Conservation (phyloP, 2,113 vertebrate species). For the Heterotilapia buettikoferi region DNA sequence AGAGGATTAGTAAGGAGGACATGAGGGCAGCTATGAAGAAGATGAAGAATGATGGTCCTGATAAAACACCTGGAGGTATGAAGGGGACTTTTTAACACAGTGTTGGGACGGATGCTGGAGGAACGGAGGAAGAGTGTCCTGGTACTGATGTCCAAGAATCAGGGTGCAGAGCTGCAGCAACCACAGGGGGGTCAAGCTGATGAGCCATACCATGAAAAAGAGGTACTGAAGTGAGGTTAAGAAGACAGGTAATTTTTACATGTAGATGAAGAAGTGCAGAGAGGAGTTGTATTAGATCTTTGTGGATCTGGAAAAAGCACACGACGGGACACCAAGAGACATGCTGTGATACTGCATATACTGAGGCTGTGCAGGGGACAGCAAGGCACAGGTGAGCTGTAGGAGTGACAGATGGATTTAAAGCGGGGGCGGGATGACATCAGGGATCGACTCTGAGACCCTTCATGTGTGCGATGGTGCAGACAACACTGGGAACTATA, state of each 20-base stretch:
- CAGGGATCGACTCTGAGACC: accelerated
- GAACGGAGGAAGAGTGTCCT: not conserved
- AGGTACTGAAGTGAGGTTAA: not conserved
- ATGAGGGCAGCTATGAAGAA: not conserved
- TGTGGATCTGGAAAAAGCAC: not conserved
- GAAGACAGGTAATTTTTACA: not conserved
- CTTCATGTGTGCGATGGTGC: not conserved
- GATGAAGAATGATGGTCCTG: not conserved
- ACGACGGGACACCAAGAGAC: accelerated
- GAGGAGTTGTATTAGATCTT: accelerated
- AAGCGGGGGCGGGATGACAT: accelerated
- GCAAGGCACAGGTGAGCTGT: accelerated
- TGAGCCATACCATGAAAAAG: not conserved
- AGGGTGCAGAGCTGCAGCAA: not conserved
- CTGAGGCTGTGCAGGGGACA: not conserved
- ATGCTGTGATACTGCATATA: accelerated
- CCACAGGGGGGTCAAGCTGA: accelerated
- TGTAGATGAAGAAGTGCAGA: not conserved
- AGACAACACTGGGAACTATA: not conserved
- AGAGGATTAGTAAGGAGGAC: not conserved
- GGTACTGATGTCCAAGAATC: not conserved
- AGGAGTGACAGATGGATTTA: not conserved
- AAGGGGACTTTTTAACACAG: not conserved
- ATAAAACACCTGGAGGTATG: not conserved
- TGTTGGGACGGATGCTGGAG: accelerated